Conservation (phyloP, 1,140 invertebrate species). For the Macrostomum lignano region DNA sequence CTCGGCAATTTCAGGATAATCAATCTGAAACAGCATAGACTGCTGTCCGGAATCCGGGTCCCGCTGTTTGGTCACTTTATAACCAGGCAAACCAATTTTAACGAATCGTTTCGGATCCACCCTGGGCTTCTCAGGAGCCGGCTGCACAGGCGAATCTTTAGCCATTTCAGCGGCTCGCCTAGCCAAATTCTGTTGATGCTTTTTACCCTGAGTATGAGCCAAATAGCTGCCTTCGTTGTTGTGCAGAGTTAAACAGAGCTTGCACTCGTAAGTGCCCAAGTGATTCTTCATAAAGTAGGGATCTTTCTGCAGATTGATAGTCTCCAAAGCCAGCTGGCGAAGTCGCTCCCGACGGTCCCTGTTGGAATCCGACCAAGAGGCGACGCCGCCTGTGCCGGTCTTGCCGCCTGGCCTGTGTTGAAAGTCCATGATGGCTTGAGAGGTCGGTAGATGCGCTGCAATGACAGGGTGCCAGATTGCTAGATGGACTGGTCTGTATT, state of each 20-base stretch:
- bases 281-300: constrained; percentile 31
- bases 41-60: constrained; percentile 78
- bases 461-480: too few species aligned
- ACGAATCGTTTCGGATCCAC: constrained; percentile 96
- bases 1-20: constrained; percentile 82
- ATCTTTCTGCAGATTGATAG: constrained; percentile 86
- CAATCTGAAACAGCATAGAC: constrained; percentile 69
- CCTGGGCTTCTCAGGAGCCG: constrained; percentile 66
- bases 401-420: too few species aligned
- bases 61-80: constrained; percentile 89
- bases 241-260: constrained; percentile 84
- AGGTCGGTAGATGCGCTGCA: too few species aligned
- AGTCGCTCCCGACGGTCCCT: constrained; percentile 75
- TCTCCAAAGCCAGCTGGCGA: constrained; percentile 76
- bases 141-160: constrained; percentile 60
- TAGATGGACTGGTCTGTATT: too few species aligned
- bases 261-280: constrained; percentile 71
- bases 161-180: constrained; percentile 88
- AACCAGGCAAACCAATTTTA: constrained; percentile 94
- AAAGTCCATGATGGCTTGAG: too few species aligned
- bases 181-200: constrained; percentile 84
- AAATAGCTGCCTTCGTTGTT: constrained; percentile 98
- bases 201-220: constrained; percentile 98
- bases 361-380: constrained; percentile 91
- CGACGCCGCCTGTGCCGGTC: constrained; percentile 86